These are phyloP conservation scores for Caenorhabditis zanzibari DNA, from an alignment of 2,888 invertebrate species.

Conservation along the genomic window DNA sequence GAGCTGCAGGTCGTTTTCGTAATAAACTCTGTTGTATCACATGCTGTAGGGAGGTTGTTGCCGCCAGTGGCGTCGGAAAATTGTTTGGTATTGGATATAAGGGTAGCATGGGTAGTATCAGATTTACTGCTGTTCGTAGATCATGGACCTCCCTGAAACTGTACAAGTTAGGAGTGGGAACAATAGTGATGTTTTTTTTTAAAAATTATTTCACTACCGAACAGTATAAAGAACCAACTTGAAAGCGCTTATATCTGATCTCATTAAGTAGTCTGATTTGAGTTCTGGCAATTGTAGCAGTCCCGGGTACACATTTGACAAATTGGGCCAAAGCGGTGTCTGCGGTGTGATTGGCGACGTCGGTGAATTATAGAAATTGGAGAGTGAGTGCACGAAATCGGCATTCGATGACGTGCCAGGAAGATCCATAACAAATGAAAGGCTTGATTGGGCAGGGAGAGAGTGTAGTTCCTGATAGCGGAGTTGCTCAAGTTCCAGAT, in stretches of 20 bases:
- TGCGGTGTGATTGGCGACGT: conserved; percentile 41
- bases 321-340: conserved; percentile 6
- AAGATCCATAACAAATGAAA: conserved; percentile 56
- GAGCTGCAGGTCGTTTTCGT: conserved; percentile 44
- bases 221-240: conserved; percentile 45
- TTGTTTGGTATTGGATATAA: conserved; percentile 40
- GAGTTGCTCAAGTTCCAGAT: conserved; percentile 27
- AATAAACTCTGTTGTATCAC: conserved; percentile 48
- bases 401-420: conserved; percentile 63
- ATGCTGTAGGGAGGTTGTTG: conserved; percentile 20
- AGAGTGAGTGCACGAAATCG: conserved; percentile 42
- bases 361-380: conserved; percentile 35
- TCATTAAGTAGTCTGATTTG: conserved; percentile 43
- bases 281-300: conserved; percentile 14
- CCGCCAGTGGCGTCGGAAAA: conserved; percentile 13
- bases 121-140: conserved; percentile 52
- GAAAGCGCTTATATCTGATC: conserved; percentile 63
- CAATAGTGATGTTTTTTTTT: conserved; percentile 8
- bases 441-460: conserved; percentile 42
- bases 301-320: conserved; percentile 38
- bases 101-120: conserved; percentile 64
- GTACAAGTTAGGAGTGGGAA: conserved; percentile 15
- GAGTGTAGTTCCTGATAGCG: neutral
- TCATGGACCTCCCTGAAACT: conserved; percentile 68
- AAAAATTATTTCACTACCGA: neutral